Conservation (phyloP, 1,140 invertebrate genomes). For the Drosophila teissieri region DNA sequence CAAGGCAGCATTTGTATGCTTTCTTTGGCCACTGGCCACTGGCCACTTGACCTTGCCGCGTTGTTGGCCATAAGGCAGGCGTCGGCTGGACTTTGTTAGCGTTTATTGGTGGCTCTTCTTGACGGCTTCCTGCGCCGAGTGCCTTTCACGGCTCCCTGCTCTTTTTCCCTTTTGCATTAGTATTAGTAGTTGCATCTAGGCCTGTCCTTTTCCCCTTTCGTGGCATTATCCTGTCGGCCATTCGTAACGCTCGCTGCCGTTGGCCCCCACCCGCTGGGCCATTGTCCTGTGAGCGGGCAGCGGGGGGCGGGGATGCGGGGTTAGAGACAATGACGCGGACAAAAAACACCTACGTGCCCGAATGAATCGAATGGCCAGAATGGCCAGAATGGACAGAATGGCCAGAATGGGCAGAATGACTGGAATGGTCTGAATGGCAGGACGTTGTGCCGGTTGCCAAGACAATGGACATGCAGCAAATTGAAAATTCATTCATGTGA, state of each 20-base stretch:
- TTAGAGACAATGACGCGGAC: slow-evolving; percentile 66
- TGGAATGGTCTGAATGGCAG: slow-evolving; percentile 69
- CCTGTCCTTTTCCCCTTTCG: slow-evolving; percentile 20
- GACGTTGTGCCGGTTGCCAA: slow-evolving; percentile 70
- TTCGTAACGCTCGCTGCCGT: slow-evolving; percentile 51
- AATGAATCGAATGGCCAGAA: slow-evolving; percentile 44
- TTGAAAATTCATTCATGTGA: slow-evolving; percentile 83
- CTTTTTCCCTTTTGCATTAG: no score
- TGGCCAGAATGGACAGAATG: slow-evolving; percentile 24
- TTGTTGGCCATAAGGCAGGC: slow-evolving; percentile 25
- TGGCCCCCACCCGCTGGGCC: slow-evolving; percentile 55
- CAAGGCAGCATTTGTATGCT: not conserved
- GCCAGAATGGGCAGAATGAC: slow-evolving; percentile 12
- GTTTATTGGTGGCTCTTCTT: slow-evolving; percentile 54
- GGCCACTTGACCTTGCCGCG: slow-evolving; percentile 31
- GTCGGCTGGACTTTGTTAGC: slow-evolving; percentile 33
- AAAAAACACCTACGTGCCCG: slow-evolving; percentile 75
- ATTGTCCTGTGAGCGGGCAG: slow-evolving; percentile 41
- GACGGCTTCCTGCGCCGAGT: slow-evolving; percentile 5
- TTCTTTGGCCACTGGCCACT: slow-evolving; percentile 14
- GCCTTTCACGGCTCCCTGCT: slow-evolving; percentile 3
- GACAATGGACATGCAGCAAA: slow-evolving; percentile 78
- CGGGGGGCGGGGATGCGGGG: slow-evolving; percentile 24
- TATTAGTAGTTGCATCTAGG: slow-evolving; percentile 28
- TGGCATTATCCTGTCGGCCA: slow-evolving; percentile 59